Evolutionary conservation across 2,113 vertebrate genomes (phyloP).

Genomic region (Sakesphorus luctuosus): DNA sequence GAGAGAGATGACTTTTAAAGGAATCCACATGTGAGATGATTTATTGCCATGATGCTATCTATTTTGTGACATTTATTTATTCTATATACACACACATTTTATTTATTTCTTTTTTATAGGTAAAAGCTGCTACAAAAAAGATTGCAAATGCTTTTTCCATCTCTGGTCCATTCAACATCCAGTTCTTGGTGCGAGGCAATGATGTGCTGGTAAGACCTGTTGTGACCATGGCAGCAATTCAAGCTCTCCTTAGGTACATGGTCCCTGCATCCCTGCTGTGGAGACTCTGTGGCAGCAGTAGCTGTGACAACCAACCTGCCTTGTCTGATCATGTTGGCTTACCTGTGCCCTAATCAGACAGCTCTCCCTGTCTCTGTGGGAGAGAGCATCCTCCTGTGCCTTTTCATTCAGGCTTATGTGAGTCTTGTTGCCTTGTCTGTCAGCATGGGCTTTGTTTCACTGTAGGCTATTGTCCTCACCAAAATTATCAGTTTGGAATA

Average conservation of each 20-base stretch:
- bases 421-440: neutral
- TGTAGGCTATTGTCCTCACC: neutral
- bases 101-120: constrained; percentile 63
- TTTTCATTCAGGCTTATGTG: neutral
- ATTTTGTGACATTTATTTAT: neutral
- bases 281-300: neutral
- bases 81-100: neutral
- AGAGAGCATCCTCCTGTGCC: neutral
- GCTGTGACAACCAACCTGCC: neutral
- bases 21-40: neutral
- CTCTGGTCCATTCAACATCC: constrained; percentile 95
- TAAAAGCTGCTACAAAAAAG: constrained; percentile 88
- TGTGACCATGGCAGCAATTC: neutral
- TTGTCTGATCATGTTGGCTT: neutral
- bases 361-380: neutral
- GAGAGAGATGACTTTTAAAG: neutral
- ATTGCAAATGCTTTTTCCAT: constrained; percentile 92
- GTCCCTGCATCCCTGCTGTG: neutral
- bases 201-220: constrained; percentile 88
- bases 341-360: neutral
- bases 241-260: neutral
- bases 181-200: constrained; percentile 93
- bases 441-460: neutral
- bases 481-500: neutral
- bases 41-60: neutral